Evolutionary conservation across 2,113 vertebrate genomes (phyloP).

Genomic region (Cryptomyrus ogoouensis): DNA sequence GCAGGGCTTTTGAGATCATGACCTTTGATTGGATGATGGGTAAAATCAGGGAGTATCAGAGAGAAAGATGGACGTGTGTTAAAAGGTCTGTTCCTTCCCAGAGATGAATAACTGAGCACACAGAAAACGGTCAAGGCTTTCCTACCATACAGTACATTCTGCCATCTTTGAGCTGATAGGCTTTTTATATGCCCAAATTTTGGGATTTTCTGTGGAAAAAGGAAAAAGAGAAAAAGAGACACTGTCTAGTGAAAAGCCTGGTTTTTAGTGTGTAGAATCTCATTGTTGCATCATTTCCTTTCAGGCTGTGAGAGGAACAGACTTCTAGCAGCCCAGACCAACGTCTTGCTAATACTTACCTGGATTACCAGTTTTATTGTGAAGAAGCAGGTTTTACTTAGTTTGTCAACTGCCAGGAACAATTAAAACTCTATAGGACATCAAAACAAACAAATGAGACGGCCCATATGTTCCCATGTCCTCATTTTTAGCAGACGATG

Average conservation of each 20-base stretch:
- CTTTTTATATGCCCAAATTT: not conserved
- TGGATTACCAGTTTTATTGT: not conserved
- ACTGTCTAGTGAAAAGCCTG: not conserved
- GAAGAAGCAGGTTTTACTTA: not conserved
- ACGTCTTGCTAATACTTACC: not conserved
- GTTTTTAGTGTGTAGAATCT: not conserved
- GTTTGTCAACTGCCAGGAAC: not conserved
- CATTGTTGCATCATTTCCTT: not conserved
- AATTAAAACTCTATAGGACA: not conserved
- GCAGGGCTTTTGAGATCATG: not conserved
- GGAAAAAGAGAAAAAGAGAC: not conserved
- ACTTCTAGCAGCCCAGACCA: not conserved
- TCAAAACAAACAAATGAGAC: not conserved
- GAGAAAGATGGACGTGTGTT: not conserved
- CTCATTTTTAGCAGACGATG: not conserved
- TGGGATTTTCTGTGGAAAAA: not conserved
- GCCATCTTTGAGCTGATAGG: not conserved
- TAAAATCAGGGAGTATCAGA: not conserved
- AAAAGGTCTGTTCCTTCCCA: not conserved
- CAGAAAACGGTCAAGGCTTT: not conserved
- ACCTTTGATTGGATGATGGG: not conserved
- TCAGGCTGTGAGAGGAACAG: constrained; percentile 2
- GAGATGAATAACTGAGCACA: not conserved
- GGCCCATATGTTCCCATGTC: not conserved
- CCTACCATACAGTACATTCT: not conserved